A percentile compares a stretch with the other conserved stretches of the same genome.
Conservation (phyloP, 1,140 invertebrate genomes). For the Metaphire vulgaris region DNA sequence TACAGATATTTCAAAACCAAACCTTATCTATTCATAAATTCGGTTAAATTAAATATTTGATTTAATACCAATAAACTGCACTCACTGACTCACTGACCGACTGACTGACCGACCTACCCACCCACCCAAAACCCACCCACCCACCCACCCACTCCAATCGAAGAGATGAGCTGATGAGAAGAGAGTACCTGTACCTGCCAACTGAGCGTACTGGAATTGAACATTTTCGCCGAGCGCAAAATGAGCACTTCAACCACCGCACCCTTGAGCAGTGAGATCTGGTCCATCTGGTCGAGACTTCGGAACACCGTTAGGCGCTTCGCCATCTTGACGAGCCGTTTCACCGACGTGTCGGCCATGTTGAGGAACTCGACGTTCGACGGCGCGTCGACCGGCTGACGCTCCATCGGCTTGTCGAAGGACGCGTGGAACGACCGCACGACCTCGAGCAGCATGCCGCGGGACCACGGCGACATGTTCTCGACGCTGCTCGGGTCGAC, state of each 20-base stretch:
- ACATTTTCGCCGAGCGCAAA: slow-evolving; percentile 44
- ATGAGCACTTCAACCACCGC: slow-evolving; percentile 47
- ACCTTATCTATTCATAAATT: too few relatives aligned
- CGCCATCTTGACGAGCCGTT: slow-evolving; percentile 43
- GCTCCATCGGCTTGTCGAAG: slow-evolving; percentile 21
- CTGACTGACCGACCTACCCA: too few relatives aligned
- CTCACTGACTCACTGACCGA: too few relatives aligned
- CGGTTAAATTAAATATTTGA: too few relatives aligned
- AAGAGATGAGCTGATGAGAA: too few relatives aligned
- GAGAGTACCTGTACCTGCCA: too few relatives aligned
- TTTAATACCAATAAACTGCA: too few relatives aligned
- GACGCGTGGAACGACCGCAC: slow-evolving; percentile 22
- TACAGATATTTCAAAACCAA: too few relatives aligned
- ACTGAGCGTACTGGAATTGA: slow-evolving; percentile 31
- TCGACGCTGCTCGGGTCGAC: slow-evolving; percentile 11
- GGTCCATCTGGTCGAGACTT: slow-evolving; percentile 41
- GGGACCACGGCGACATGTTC: not conserved
- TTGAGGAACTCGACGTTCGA: slow-evolving; percentile 41
- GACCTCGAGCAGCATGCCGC: slow-evolving; percentile 17
- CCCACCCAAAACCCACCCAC: too few relatives aligned
- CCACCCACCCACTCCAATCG: too few relatives aligned
- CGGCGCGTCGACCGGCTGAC: slow-evolving; percentile 5
- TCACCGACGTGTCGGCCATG: slow-evolving; percentile 44
- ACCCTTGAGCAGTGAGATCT: slow-evolving; percentile 44
- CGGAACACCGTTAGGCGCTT: slow-evolving; percentile 42